Conservation (phyloP, 2,888 invertebrate species). For the Amitus sp. region DNA sequence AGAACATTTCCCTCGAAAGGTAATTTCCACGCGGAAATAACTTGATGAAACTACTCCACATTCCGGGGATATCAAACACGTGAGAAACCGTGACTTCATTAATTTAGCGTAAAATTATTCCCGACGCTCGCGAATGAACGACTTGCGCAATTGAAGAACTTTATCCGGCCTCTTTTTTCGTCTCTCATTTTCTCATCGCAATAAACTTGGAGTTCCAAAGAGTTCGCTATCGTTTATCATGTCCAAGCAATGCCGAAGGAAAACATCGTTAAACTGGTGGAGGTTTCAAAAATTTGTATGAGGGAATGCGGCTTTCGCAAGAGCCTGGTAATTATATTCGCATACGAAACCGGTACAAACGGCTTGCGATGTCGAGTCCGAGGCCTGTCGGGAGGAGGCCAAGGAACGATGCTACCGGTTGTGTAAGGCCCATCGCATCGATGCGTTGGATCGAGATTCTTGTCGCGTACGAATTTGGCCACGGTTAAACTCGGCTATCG, state of each 20-base stretch:
- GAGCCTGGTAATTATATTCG: slow-evolving; percentile 3
- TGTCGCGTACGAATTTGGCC: slow-evolving; percentile 15
- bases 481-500: slow-evolving; percentile 6
- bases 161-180: too few species aligned
- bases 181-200: too few species aligned
- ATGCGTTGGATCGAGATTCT: slow-evolving; percentile 2
- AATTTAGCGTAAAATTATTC: too few species aligned
- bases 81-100: too few species aligned
- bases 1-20: slow-evolving; percentile 6
- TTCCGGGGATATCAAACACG: too few species aligned
- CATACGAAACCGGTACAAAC: slow-evolving; percentile 6
- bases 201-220: too few species aligned
- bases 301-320: slow-evolving; percentile 1
- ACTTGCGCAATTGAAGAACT: too few species aligned
- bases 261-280: too few species aligned
- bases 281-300: not conserved
- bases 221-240: too few species aligned
- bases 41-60: not conserved
- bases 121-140: too few species aligned
- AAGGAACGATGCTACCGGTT: slow-evolving; percentile 12
- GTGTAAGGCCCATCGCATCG: slow-evolving; percentile 2
- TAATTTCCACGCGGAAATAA: not conserved
- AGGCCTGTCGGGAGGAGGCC: slow-evolving; percentile 5
- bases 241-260: not conserved
- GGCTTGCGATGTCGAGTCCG: slow-evolving; percentile 3